A percentile compares a stretch with the other conserved stretches of the same genome.
phyloP scores from a whole-genome alignment of 2,888 invertebrate species.

The Baronia brevicornis region DNA sequence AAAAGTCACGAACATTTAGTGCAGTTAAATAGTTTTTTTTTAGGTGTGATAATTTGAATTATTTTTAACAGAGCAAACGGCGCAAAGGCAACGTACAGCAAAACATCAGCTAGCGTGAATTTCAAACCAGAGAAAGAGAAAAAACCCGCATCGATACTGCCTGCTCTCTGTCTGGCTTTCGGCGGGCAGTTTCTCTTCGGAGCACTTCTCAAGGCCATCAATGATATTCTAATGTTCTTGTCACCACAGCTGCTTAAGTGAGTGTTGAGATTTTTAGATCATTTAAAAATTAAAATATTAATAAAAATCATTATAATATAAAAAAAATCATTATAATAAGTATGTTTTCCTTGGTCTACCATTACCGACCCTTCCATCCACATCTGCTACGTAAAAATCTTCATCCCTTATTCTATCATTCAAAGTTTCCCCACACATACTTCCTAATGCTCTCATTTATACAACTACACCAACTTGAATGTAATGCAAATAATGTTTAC shows the following conservation, averaged over 20 bases:
- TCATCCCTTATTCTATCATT: no score
- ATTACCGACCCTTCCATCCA: no score
- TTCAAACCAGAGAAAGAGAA: constrained; percentile 80
- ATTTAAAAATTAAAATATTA: background rate
- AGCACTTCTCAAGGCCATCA: constrained; percentile 86
- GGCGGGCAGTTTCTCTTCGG: constrained; percentile 91
- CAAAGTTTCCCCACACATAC: no score
- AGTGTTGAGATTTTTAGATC: constrained; percentile 27
- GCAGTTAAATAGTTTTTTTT: background rate
- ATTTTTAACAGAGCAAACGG: constrained; percentile 37
- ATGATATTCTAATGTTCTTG: constrained; percentile 90
- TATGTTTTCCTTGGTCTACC: no score
- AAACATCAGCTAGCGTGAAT: constrained; percentile 82
- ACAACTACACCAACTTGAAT: no score
- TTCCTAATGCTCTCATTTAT: no score
- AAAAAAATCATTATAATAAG: no score
- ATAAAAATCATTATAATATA: background rate
- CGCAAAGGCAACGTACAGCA: constrained; percentile 79
- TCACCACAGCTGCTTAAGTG: constrained; percentile 93
- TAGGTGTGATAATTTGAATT: background rate
- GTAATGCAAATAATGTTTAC: no score
- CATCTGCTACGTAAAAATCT: no score
- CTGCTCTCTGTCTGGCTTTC: constrained; percentile 89
- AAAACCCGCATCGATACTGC: constrained; percentile 87
- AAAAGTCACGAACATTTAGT: background rate